Base-by-base conservation (phyloP, 2,113 vertebrate genomes). In the Willisornis vidua region DNA sequence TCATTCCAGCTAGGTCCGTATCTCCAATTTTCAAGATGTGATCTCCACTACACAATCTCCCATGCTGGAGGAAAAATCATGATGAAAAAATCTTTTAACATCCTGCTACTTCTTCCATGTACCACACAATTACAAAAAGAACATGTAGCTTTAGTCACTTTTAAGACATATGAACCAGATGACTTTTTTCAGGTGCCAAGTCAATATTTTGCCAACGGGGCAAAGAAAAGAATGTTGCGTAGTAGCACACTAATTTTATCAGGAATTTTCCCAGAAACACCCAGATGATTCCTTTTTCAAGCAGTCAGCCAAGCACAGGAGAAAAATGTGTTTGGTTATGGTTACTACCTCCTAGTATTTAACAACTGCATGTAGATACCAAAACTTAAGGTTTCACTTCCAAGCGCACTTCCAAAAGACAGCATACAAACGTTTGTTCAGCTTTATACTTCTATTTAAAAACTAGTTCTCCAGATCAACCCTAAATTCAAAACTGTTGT, bases 1-100 rank as follows among this genome's bases (percentile, higher is more conserved):
- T 99, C 99, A 99, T 99, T 73, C 99, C 98, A 70, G 97, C 85
- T 46, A 99, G 96, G 89, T 99, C 99, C 0, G 99, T 99, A 79
- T 99, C 99, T 33, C 99, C 99, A 14, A 99, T 99, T 96, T 98
- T 98, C 83, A 99, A 93, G 89, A 99, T 99, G 91, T 99, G 99
- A 95, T 99, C 99, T 76, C 99, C 99, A 83, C 99, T 99, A 93
- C 97, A 98, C 52, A 99, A 91, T 26, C 98, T 98, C 23, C 99
- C 98, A 87, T 99, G 98, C 99, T 99, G 57, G 52, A 78, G 12
- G 37, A 85, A 96, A 24, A 88, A 68, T 20, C 59, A 77, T 3
- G 4, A 75, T 0, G 0, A 77, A 24, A 77, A 84, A 45, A 19
- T 18, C 12, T 28, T n/a, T 14, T 28, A 65, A 35, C n/a, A 61